Evolutionary conservation across 2,797 vertebrate species (phyloP), one percentile per base, ranked within the genome.

Genomic region (Antennarius maculatus): DNA sequence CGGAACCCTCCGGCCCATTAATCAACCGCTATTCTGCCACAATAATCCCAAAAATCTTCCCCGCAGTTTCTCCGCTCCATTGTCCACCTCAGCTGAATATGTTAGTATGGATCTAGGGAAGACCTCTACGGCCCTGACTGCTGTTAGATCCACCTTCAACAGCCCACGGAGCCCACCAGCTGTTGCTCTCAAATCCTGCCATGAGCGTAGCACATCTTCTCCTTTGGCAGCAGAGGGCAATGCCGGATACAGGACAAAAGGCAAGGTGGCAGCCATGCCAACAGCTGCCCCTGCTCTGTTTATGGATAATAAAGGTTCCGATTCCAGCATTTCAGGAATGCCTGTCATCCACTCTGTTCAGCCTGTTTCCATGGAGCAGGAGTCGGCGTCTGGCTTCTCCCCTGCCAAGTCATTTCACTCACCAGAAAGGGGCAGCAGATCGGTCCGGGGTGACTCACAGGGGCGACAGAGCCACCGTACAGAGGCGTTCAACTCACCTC

Each of bases 51-150:
- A 82, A 23, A 90, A 86, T 86, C 92, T 95, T 28, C 92, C 94
- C 12, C 93, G 93, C 47, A 95, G 94, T 77, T 93, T 93, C 72
- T 95, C 92, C 0, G 93, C 92, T 29, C 93, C 92, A 3, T 75
- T 94, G 54, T 86, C 92, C 63, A 88, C 90, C 72, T 88, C 92
- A 5, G 82, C 92, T 0, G 92, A 94, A 63, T 94, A 92, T 18
- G 82, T 93, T 56, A 92, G 83, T 76, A 92, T 93, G 91, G 91
- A 89, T 55, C 68, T 92, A 34, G 87, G 89, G 46, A 91, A 88
- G 68, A 81, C 89, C 15, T 67, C 88, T 0, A 61, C 50, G 10
- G 83, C 88, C 37, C 66, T 79, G 55, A 85, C 86, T 56, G 78
- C 88, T n/a, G 64, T 86, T n/a, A 77, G 91, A 59, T 84, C 92